These are phyloP conservation scores for Buceros bicornis DNA, from an alignment of 2,797 vertebrate species.

Conservation along the genomic window DNA sequence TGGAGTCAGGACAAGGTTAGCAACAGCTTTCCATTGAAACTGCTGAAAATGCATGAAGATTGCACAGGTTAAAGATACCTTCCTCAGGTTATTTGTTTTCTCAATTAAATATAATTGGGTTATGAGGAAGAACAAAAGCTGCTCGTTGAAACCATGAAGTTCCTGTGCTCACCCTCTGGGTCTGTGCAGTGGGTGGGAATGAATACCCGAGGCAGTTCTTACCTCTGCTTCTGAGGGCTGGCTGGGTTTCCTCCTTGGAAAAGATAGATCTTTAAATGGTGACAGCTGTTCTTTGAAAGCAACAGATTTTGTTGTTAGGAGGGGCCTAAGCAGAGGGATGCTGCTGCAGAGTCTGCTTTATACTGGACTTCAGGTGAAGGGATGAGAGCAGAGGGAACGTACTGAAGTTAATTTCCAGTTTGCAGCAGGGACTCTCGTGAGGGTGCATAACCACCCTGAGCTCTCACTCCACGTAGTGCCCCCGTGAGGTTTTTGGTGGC, in stretches of 20 bases:
- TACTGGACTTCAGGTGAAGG: neutral
- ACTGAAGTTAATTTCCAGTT: neutral
- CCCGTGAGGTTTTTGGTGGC: neutral
- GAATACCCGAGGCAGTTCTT: neutral
- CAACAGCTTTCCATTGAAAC: neutral
- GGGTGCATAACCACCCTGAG: neutral
- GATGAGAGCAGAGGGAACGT: neutral
- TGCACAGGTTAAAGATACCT: neutral
- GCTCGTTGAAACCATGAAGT: neutral
- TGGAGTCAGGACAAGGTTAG: neutral
- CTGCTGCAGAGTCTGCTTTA: neutral
- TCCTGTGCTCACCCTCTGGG: neutral
- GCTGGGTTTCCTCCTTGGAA: neutral
- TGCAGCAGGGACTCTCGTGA: neutral
- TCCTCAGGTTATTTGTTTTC: neutral
- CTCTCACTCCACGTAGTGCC: neutral
- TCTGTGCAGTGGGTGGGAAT: fast-evolving
- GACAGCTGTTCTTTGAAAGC: neutral
- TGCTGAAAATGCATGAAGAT: neutral
- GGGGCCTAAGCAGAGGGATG: neutral
- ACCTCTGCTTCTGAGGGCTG: neutral
- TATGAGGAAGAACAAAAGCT: neutral
- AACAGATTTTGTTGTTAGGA: neutral
- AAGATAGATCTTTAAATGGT: neutral
- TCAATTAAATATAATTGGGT: neutral